Conservation (phyloP, 2,888 invertebrate species). For the Glyphotaelius pellucidus region DNA sequence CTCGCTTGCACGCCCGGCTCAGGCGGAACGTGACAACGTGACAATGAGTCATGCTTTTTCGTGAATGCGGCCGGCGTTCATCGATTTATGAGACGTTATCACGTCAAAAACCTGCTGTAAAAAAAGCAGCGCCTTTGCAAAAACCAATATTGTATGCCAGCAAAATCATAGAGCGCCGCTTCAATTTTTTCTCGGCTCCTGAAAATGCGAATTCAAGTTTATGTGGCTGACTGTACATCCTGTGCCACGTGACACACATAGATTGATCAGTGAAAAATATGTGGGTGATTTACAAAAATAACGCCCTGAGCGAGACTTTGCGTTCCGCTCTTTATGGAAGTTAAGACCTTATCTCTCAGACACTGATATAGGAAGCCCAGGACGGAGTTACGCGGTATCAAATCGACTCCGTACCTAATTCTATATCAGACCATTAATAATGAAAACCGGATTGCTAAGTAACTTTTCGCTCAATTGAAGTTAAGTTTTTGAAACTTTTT, state of each 20-base stretch:
- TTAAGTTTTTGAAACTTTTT: not conserved
- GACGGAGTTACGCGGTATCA: not conserved
- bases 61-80: no score
- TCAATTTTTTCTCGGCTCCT: not conserved
- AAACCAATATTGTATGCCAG: not conserved
- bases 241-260: not conserved
- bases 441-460: not conserved
- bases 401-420: not conserved
- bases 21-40: no score
- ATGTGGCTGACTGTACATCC: not conserved
- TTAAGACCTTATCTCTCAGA: not conserved
- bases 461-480: not conserved
- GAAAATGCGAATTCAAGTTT: not conserved
- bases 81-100: no score
- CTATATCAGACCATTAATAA: not conserved
- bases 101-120: no score
- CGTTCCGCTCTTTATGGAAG: not conserved
- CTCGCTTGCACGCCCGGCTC: no score
- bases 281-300: slow-evolving; percentile 12
- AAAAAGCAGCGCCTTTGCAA: no score
- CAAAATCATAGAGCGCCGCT: no score
- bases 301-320: not conserved
- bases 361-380: not conserved
- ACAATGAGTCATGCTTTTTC: no score
- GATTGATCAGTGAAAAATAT: slow-evolving; percentile 28